Evolutionary conservation across 2,888 invertebrate species (phyloP), one percentile per base, ranked within the genome.

Genomic region (Pseudanteris insignis): DNA sequence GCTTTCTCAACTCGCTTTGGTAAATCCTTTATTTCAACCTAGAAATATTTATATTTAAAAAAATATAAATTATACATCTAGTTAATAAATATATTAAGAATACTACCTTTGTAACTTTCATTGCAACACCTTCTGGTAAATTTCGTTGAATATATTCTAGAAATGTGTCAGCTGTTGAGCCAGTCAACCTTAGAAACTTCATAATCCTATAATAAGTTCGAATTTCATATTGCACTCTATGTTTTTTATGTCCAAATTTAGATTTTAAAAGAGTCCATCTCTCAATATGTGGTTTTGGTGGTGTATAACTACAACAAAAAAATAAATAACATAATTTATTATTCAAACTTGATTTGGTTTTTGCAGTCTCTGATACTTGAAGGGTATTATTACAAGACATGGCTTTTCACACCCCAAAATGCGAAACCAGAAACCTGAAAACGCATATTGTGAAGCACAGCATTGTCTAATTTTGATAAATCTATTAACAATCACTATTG

Each of bases 61-160:
- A n/a, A n/a, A n/a, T n/a, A n/a, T n/a, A n/a, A n/a, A n/a, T n/a
- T n/a, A n/a, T n/a, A n/a, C n/a, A n/a, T n/a, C n/a, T n/a, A n/a
- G n/a, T n/a, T n/a, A n/a, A n/a, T n/a, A n/a, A n/a, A n/a, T n/a
- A n/a, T n/a, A n/a, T n/a, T n/a, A n/a, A n/a, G n/a, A n/a, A n/a
- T 18, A 7, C 25, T 51, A 91, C 87, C 83, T 89, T 92, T 1
- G 92, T 91, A 1, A 91, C 89, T 84, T 95, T 95, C 79, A 99
- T 86, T 2, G 94, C 93, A 64, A 98, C 92, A 26, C 98, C 98
- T 84, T 99, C 99, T 0, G 99, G 99, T 46, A 99, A 84, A 83
- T 98, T 98, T 70, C 98, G 84, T 80, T 99, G 89, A 54, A 97
- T 87, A 78, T 99, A 99, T 82, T 99, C 99, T 43, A 99, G 81